Evolutionary conservation across 2,113 vertebrate species (phyloP).

Genomic region (Syngnathoides biaculeatus): DNA sequence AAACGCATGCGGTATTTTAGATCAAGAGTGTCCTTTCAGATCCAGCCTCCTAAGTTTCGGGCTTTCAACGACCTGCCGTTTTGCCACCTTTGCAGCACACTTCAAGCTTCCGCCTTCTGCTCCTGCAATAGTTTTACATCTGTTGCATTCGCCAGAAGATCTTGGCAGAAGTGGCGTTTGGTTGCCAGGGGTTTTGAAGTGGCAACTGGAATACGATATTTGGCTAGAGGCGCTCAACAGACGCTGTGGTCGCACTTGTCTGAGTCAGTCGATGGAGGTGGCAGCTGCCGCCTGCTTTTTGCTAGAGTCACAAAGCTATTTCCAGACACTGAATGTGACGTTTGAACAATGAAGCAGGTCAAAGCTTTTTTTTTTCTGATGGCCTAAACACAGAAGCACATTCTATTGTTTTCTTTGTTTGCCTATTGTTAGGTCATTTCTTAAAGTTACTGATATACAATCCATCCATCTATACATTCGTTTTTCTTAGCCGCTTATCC

Average conservation of each 20-base stretch:
- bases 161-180: background rate
- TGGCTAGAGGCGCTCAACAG: background rate
- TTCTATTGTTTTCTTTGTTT: too few relatives aligned
- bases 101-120: background rate
- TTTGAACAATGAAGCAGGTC: background rate
- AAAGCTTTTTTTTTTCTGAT: too few relatives aligned
- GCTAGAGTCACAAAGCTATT: background rate
- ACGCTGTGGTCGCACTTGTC: background rate
- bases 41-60: background rate
- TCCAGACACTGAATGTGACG: background rate
- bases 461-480: too few relatives aligned
- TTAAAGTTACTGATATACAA: too few relatives aligned
- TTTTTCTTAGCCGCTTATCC: too few relatives aligned
- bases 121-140: background rate
- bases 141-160: background rate
- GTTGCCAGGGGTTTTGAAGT: background rate
- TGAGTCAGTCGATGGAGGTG: background rate
- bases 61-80: background rate
- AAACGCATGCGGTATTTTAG: background rate
- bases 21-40: background rate
- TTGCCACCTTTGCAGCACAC: background rate
- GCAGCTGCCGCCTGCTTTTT: background rate
- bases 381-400: too few relatives aligned
- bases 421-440: too few relatives aligned
- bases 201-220: background rate